Conservation (phyloP, 2,797 vertebrate genomes). For the Cyprinella venusta region DNA sequence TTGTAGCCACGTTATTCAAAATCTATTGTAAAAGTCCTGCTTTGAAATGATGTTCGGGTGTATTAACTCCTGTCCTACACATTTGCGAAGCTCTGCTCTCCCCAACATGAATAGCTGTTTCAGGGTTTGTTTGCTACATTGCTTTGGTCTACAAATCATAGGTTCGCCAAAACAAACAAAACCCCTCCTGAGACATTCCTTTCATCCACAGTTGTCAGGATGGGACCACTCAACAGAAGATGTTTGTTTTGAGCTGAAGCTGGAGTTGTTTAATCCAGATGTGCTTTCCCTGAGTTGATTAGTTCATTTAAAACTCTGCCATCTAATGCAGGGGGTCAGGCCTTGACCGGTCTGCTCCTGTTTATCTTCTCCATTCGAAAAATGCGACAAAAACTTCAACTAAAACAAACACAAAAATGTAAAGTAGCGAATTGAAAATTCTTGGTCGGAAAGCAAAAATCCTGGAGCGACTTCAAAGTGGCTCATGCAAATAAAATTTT, state of each 20-base stretch:
- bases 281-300: slow-evolving; percentile 51
- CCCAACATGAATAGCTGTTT: slow-evolving; percentile 29
- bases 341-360: slow-evolving; percentile 43
- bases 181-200: slow-evolving; percentile 45
- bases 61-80: background rate
- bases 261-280: slow-evolving; percentile 63
- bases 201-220: slow-evolving; percentile 49
- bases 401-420: background rate
- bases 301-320: slow-evolving; percentile 47
- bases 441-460: background rate
- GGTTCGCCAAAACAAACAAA: slow-evolving; percentile 57
- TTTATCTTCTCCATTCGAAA: slow-evolving; percentile 45
- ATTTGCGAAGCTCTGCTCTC: slow-evolving; percentile 3
- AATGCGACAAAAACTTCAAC: background rate
- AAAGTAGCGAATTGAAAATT: background rate
- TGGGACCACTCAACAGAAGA: slow-evolving; percentile 47
- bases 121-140: slow-evolving; percentile 9
- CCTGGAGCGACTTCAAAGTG: background rate
- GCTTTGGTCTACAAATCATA: slow-evolving; percentile 13
- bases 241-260: slow-evolving; percentile 63
- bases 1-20: background rate
- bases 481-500: background rate
- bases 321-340: slow-evolving; percentile 44
- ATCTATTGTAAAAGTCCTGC: background rate
- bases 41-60: background rate